Conservation (phyloP, 2,113 vertebrate genomes). For the Malurus elegans region DNA sequence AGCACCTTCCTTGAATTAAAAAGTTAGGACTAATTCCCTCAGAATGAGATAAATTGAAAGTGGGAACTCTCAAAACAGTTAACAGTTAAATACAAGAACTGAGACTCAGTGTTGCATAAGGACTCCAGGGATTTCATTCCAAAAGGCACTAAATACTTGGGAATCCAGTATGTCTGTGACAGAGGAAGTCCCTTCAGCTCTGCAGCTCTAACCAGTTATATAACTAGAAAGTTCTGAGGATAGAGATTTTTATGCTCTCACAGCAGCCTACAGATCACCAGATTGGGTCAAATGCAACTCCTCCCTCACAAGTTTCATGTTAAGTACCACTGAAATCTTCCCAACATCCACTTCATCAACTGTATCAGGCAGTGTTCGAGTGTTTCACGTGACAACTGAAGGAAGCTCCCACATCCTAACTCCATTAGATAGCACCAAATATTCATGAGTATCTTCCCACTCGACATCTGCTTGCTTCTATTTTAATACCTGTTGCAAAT, state of each 20-base stretch:
- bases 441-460: not conserved
- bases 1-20: not conserved
- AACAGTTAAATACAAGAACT: slow-evolving; percentile 12
- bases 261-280: not conserved
- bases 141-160: slow-evolving; percentile 15
- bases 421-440: not conserved
- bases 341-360: not conserved
- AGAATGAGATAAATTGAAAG: not conserved
- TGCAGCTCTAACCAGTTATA: not conserved
- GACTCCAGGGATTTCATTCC: slow-evolving; percentile 30
- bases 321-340: not conserved
- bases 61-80: not conserved
- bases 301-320: not conserved
- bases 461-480: not conserved
- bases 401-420: not conserved
- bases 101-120: not conserved
- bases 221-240: not conserved
- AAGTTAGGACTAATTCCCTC: not conserved
- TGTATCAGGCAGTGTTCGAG: not conserved
- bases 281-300: not conserved
- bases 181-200: slow-evolving; percentile 1
- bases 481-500: not conserved
- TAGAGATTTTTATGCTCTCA: not conserved
- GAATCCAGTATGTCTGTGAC: not conserved
- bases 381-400: not conserved